Evolutionary conservation across 1,140 invertebrate species (phyloP), one percentile per base, ranked within the genome.

Genomic region (Halyomorpha halys): DNA sequence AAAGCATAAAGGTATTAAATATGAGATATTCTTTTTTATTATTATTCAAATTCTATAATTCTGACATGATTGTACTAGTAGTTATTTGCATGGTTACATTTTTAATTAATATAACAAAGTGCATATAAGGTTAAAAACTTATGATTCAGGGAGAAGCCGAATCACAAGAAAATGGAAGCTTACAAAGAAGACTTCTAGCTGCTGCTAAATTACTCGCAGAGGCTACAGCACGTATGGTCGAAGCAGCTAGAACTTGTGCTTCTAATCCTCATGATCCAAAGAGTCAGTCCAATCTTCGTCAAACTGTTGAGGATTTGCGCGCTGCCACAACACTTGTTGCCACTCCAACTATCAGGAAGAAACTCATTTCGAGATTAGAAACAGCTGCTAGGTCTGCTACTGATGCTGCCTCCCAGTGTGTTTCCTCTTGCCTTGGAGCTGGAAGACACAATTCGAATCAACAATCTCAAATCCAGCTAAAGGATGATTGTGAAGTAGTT

Each of bases 221-320:
- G 76, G 96, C 96, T 9, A 99, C 97, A 0, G 89, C 93, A 0
- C 83, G 87, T 67, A 90, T 98, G 85, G 94, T 97, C 2, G 95
- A 98, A 75, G 95, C 96, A 2, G 96, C 97, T 0, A 84, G 97
- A 66, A 83, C 89, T 8, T 95, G 92, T 76, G 90, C 92, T 15
- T 85, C 83, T 30, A 86, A 85, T 73, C 94, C 92, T 0, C 83
- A 86, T 72, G 93, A 97, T 69, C 81, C 85, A 0, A 79, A 82
- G 51, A 87, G 87, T 70, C 95, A 98, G 74, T 85, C 90, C 68
- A 84, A 85, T 8, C 73, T 99, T 0, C 82, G 87, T 27, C 80
- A 81, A 60, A 95, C 95, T 0, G 97, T 95, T 0, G 93, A 98
- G 73, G 89, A 97, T 69, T 75, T 98, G 0, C 78, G 92, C 61